phyloP scores from a whole-genome alignment of 2,113 vertebrate species.

The Urocolius indicus region DNA sequence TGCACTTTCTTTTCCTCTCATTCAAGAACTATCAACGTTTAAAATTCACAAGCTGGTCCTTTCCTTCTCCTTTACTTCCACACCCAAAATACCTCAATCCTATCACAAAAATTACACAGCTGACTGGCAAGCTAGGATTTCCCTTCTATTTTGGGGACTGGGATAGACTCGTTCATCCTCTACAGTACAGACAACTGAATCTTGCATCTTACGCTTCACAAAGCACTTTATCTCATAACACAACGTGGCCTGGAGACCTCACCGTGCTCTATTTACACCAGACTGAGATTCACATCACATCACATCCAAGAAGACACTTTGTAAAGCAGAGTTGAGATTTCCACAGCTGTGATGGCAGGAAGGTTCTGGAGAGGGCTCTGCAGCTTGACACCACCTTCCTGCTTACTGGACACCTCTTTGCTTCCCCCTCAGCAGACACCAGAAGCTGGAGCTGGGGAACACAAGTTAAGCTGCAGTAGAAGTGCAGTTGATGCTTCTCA shows the following conservation, averaged over 20 bases:
- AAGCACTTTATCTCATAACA: background rate
- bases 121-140: slow-evolving; percentile 23
- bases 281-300: background rate
- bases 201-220: background rate
- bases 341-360: background rate
- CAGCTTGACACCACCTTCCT: background rate
- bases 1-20: slow-evolving; percentile 13
- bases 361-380: background rate
- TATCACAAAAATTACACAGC: slow-evolving; percentile 14
- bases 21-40: background rate
- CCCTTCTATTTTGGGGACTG: slow-evolving; percentile 1
- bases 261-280: background rate
- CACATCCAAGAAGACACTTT: background rate
- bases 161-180: background rate
- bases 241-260: background rate
- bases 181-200: background rate
- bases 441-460: background rate
- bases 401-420: background rate
- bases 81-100: slow-evolving; percentile 17
- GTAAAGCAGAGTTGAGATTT: background rate
- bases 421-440: background rate
- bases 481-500: background rate
- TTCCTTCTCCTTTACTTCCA: slow-evolving; percentile 37
- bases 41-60: slow-evolving; percentile 21
- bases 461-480: background rate